Evolutionary conservation across 2,113 vertebrate genomes (phyloP).

Genomic region (Eudorcas thomsonii): DNA sequence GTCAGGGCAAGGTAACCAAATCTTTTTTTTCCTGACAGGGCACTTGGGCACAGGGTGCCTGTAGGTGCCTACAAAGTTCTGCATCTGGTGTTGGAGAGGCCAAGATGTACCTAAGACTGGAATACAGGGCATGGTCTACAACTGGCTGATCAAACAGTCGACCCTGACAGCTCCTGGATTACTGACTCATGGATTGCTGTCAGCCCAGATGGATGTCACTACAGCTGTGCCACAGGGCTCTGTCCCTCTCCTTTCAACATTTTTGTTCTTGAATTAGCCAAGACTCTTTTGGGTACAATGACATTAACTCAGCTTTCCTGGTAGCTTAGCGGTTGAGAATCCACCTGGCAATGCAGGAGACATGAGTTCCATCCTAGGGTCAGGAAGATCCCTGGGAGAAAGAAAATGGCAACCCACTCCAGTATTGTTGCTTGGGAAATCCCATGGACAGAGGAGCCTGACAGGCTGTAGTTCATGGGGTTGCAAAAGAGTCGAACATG

Average conservation of each 20-base stretch:
- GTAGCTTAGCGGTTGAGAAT: background rate
- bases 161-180: background rate
- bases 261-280: background rate
- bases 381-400: background rate
- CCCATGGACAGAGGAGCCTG: background rate
- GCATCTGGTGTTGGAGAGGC: background rate
- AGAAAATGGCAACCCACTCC: background rate
- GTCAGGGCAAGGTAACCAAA: background rate
- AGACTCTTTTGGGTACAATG: background rate
- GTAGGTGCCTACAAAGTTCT: background rate
- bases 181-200: background rate
- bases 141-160: background rate
- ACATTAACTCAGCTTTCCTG: background rate
- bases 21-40: background rate
- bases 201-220: background rate
- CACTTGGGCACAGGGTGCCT: background rate
- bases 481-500: background rate
- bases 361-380: background rate
- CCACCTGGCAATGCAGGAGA: background rate
- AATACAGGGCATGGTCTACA: background rate
- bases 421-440: background rate
- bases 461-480: background rate
- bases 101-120: background rate
- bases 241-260: background rate
- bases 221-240: background rate